Percentiles rank a stretch among this genome's conserved stretches.
Conservation (phyloP, 2,113 vertebrate genomes). For the Scophthalmus maximus region DNA sequence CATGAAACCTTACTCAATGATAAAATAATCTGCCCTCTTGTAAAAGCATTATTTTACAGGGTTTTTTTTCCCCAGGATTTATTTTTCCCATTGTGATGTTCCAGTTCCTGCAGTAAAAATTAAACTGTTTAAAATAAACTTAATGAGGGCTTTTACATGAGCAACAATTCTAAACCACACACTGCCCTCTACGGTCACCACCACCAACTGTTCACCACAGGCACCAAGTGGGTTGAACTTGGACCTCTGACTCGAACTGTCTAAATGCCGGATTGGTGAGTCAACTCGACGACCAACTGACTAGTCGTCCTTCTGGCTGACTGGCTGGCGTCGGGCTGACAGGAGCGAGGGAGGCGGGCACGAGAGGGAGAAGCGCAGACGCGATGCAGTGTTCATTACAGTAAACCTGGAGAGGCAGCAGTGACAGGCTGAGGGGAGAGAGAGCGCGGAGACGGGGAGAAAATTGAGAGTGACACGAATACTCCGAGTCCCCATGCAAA, state of each 20-base stretch:
- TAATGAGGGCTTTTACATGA: constrained; percentile 11
- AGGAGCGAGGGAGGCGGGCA: constrained; percentile 3
- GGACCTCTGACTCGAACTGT: background rate
- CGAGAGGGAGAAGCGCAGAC: constrained; percentile 30
- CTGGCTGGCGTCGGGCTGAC: constrained; percentile 40
- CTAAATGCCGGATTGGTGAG: background rate
- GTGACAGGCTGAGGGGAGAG: constrained; percentile 68
- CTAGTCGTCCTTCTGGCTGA: constrained; percentile 7
- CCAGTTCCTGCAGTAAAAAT: background rate
- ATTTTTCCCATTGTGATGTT: background rate
- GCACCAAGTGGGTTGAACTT: background rate
- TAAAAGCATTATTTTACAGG: constrained; percentile 3
- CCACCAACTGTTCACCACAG: background rate
- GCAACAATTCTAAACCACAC: constrained; percentile 12
- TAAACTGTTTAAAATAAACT: constrained; percentile 16
- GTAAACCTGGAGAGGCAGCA: constrained; percentile 61
- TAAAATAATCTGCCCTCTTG: background rate
- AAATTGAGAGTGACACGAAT: constrained; percentile 70
- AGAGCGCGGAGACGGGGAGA: constrained; percentile 52
- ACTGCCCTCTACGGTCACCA: background rate
- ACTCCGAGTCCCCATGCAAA: constrained; percentile 63
- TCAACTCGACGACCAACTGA: constrained; percentile 29
- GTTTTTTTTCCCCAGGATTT: background rate
- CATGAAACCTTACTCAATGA: too few relatives aligned
- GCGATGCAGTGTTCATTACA: constrained; percentile 73